Conservation (phyloP, 2,888 invertebrate genomes). For the Sarcophaga carnaria region DNA sequence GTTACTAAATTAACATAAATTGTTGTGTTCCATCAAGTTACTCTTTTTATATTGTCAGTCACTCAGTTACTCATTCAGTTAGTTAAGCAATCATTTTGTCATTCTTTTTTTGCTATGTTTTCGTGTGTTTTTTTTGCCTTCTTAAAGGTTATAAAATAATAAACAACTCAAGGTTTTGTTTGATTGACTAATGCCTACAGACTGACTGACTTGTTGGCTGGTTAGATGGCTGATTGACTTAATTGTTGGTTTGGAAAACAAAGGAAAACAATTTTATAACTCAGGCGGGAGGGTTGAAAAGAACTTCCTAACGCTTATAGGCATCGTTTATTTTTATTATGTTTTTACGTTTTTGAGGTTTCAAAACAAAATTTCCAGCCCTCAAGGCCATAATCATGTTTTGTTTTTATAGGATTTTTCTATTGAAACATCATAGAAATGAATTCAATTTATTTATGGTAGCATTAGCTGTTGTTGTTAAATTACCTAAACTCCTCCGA, state of each 20-base stretch:
- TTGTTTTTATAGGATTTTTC: neutral
- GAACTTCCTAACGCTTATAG: too few relatives aligned
- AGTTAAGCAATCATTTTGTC: too few relatives aligned
- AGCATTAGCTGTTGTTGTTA: too few relatives aligned
- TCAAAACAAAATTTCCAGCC: neutral
- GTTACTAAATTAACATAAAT: neutral
- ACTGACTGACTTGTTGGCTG: neutral
- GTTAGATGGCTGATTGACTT: constrained; percentile 40
- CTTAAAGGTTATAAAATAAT: too few relatives aligned
- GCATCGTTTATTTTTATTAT: too few relatives aligned
- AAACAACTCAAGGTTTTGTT: neutral
- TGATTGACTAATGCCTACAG: constrained; percentile 7
- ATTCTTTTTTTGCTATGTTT: too few relatives aligned
- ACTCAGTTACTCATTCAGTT: too few relatives aligned
- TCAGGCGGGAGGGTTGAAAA: too few relatives aligned
- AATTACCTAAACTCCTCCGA: too few relatives aligned
- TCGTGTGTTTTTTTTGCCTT: too few relatives aligned
- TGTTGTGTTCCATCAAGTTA: neutral
- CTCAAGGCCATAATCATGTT: constrained; percentile 34
- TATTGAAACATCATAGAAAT: neutral
- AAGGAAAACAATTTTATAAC: too few relatives aligned
- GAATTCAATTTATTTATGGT: too few relatives aligned
- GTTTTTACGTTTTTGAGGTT: neutral
- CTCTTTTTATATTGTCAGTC: neutral
- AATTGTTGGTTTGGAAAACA: constrained; percentile 9